These are phyloP conservation scores for Montipora capricornis DNA, from an alignment of 64 coral and sea anemone species.

Conservation along the genomic window DNA sequence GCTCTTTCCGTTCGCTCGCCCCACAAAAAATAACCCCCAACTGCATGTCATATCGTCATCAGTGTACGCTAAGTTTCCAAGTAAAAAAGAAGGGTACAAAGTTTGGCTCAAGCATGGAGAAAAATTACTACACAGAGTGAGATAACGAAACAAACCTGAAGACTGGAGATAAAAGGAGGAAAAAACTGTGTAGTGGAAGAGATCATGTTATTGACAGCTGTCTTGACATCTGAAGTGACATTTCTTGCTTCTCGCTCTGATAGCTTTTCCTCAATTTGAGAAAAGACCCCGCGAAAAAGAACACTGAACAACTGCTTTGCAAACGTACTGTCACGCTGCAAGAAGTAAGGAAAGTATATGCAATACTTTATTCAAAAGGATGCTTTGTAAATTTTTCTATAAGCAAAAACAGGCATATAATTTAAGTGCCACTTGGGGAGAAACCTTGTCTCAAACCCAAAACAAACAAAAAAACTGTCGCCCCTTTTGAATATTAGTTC, in stretches of 20 bases:
- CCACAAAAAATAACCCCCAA: no score
- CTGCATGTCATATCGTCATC: neutral
- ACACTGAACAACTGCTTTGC: constrained; percentile 93
- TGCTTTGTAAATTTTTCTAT: neutral
- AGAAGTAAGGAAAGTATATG: neutral
- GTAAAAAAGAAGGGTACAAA: no score
- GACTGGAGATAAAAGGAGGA: constrained; percentile 90
- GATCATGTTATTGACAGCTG: constrained; percentile 85
- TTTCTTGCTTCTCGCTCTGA: constrained; percentile 70
- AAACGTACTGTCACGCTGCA: constrained; percentile 89
- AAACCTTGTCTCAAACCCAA: no score
- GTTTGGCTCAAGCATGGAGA: no score
- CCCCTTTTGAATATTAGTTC: no score
- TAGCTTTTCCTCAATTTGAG: constrained; percentile 81
- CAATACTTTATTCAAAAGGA: no score
- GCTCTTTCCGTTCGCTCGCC: no score
- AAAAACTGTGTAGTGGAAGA: constrained; percentile 81
- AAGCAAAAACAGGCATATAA: neutral
- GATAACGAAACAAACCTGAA: constrained; percentile 62
- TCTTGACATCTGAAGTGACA: constrained; percentile 72
- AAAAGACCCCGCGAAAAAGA: constrained; percentile 87
- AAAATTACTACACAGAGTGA: no score
- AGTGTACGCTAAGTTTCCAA: no score
- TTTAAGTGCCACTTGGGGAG: neutral
- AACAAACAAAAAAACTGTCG: no score